These are phyloP conservation scores for Phrynosoma blainvillii DNA, from an alignment of 2,113 vertebrate genomes.

Conservation along the genomic window DNA sequence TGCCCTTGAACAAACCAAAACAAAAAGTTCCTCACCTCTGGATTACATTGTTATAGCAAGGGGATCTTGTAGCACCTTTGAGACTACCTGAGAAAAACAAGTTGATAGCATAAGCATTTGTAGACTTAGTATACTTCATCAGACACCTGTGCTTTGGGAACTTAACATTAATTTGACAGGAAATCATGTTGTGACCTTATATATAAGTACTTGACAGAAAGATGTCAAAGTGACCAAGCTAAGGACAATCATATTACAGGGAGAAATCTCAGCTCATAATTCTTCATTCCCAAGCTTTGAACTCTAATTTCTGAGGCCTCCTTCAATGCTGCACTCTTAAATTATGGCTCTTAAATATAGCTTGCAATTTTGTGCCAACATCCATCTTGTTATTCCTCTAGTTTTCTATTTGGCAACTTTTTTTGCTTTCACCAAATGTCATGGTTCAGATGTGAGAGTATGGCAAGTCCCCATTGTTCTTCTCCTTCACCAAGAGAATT, in stretches of 20 bases:
- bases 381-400: accelerated
- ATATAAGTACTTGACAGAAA: neutral
- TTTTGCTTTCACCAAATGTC: accelerated
- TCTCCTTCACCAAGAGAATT: neutral
- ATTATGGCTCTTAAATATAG: neutral
- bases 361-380: neutral
- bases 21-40: neutral
- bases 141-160: neutral
- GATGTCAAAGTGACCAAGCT: neutral
- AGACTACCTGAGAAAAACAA: too few relatives aligned
- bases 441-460: neutral
- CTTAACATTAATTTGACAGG: neutral
- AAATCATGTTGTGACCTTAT: neutral
- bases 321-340: neutral
- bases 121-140: too few relatives aligned
- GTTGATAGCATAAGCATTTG: too few relatives aligned
- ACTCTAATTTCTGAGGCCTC: neutral
- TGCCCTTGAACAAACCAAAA: neutral
- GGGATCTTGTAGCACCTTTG: too few relatives aligned
- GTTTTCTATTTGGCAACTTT: neutral
- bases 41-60: neutral
- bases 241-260: neutral
- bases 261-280: too few relatives aligned
- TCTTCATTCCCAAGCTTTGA: neutral
- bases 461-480: neutral